Evolutionary conservation across 2,113 vertebrate species (phyloP).

Genomic region (Rhinogobius similis): DNA sequence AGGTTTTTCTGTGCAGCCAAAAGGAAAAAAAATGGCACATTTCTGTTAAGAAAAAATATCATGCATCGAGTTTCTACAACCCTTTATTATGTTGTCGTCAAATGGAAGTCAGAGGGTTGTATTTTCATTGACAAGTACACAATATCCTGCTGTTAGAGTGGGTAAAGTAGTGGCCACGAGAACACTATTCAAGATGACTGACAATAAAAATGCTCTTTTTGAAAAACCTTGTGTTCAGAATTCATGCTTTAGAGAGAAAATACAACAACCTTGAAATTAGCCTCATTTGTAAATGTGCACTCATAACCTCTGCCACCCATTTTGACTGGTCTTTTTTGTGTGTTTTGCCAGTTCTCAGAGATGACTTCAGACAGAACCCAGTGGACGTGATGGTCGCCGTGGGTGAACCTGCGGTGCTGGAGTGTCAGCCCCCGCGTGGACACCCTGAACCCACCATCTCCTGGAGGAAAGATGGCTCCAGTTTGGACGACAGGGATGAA

Average conservation of each 20-base stretch:
- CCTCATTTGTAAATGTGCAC: conserved; percentile 1
- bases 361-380: conserved; percentile 95
- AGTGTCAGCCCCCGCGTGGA: conserved; percentile 92
- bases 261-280: neutral
- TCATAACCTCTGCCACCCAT: neutral
- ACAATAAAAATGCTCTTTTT: conserved; percentile 2
- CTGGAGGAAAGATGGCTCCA: conserved; percentile 90
- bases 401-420: conserved; percentile 91
- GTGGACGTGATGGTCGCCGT: conserved; percentile 92
- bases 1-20: conserved; percentile 3
- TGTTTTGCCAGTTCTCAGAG: conserved; percentile 85
- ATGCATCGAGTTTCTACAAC: neutral
- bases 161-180: conserved; percentile 7
- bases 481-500: conserved; percentile 87
- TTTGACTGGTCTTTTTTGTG: conserved; percentile 8
- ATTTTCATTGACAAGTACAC: conserved; percentile 24
- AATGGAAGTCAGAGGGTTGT: neutral
- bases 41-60: conserved; percentile 6
- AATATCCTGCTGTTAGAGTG: conserved; percentile 14
- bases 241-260: neutral
- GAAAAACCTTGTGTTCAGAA: neutral
- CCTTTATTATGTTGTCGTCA: conserved; percentile 13
- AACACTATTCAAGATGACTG: neutral
- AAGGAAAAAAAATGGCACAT: neutral
- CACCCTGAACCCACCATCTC: conserved; percentile 95